Conservation (phyloP, 2,888 invertebrate species). For the Orgyia antiqua region DNA sequence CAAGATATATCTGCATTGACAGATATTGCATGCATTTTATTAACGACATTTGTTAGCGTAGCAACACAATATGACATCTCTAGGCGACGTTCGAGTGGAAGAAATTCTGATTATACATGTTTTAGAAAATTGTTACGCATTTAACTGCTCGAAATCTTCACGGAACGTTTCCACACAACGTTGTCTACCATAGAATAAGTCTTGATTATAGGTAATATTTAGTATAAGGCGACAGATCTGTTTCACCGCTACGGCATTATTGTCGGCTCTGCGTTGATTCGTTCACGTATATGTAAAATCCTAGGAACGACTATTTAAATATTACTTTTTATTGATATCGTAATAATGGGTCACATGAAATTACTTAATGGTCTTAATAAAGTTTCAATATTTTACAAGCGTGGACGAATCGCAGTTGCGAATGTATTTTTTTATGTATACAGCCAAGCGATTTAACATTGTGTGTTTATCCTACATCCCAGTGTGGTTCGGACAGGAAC, state of each 20-base stretch:
- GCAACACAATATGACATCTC: slow-evolving; percentile 50
- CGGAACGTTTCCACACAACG: slow-evolving; percentile 15
- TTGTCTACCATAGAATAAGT: slow-evolving; percentile 44
- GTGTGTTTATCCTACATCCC: slow-evolving; percentile 25
- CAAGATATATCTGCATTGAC: slow-evolving; percentile 31
- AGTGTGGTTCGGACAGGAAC: slow-evolving; percentile 15
- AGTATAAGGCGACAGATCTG: slow-evolving; percentile 70
- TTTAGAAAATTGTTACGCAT: slow-evolving; percentile 8
- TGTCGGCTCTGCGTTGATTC: slow-evolving; percentile 51
- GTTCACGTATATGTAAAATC: slow-evolving; percentile 37
- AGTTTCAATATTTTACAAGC: too few relatives aligned
- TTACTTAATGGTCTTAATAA: too few relatives aligned
- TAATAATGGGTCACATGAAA: too few relatives aligned
- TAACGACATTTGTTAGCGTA: slow-evolving; percentile 51
- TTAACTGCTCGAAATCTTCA: slow-evolving; percentile 16
- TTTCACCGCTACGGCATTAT: slow-evolving; percentile 63
- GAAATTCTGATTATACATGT: slow-evolving; percentile 2
- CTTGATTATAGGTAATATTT: slow-evolving; percentile 55
- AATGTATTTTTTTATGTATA: slow-evolving; percentile 32
- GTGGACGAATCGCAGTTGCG: slow-evolving; percentile 33
- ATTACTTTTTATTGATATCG: too few relatives aligned
- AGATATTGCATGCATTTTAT: slow-evolving; percentile 34
- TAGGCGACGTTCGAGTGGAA: slow-evolving; percentile 33
- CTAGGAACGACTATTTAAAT: too few relatives aligned
- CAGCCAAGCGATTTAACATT: slow-evolving; percentile 37